Evolutionary conservation across 2,113 vertebrate genomes (phyloP), one percentile per base, ranked within the genome.

Genomic region (Uria lomvia): DNA sequence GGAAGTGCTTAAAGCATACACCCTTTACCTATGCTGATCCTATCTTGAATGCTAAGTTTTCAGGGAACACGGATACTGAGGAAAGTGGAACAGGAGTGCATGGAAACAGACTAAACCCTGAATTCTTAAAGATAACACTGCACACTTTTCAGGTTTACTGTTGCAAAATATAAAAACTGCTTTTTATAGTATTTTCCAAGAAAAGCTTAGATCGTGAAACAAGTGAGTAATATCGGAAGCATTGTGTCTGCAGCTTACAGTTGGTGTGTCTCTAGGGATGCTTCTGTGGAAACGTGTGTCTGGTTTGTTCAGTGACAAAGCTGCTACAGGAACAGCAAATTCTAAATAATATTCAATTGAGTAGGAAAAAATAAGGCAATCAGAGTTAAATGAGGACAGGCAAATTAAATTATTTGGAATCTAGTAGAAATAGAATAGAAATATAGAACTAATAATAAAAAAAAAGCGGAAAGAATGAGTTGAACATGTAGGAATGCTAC

Each of bases 81-180:
- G 63, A n/a, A 56, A 27, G 1, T 0, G 4, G 22, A 20, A 8
- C 1, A 2, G 24, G 5, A 13, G 27, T 3, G 3, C 23, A 17
- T 47, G 19, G 40, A 30, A 43, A 55, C n/a, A 27, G 32, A 29
- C 5, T 22, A 18, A 82, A 50, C 45, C 42, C 32, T 53, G 45
- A 50, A n/a, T 34, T 67, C 27, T 27, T 36, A 29, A 62, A 60
- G 53, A 21, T 34, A 55, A 59, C 26, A 15, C 53, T 34, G 34
- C 36, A 29, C 13, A 8, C 2, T 59, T 75, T 58, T 52, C 43
- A n/a, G 24, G 11, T 66, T 84, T 52, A 36, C 11, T 32, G 12
- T 36, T 53, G n/a, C n/a, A 71, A 66, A 89, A 70, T 19, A 8
- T 4, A 8, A 53, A 29, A 53, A 27, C 55, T 56, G 15, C 6